A percentile compares a stretch with the other conserved stretches of the same genome.
Evolutionary conservation across 2,888 invertebrate genomes (phyloP).

Genomic region (Penaeus monodon): DNA sequence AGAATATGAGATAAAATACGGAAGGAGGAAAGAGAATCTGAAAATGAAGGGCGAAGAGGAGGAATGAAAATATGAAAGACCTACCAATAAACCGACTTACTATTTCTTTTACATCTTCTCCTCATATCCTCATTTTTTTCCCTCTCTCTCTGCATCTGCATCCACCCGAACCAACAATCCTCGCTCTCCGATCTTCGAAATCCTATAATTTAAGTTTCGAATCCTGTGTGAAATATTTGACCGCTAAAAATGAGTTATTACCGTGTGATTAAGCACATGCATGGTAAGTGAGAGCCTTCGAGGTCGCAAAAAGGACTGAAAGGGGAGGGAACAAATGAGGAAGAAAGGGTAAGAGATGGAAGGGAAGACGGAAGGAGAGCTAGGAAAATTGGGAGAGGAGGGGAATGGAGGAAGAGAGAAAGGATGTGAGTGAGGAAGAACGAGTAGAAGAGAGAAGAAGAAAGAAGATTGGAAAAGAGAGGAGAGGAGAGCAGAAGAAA

Average conservation of each 20-base stretch:
- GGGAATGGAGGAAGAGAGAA: background rate
- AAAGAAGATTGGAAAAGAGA: no score
- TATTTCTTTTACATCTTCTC: background rate
- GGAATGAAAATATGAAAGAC: background rate
- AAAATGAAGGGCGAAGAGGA: background rate
- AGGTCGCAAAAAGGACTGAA: background rate
- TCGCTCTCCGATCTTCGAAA: background rate
- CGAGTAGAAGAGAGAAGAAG: no score
- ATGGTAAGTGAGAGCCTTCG: no score
- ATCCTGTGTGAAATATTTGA: no score
- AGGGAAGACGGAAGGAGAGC: background rate
- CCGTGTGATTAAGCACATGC: no score
- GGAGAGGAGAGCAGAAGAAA: no score
- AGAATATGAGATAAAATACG: background rate
- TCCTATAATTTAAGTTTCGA: background rate
- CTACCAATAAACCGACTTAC: background rate
- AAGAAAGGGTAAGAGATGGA: background rate
- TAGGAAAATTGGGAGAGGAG: background rate
- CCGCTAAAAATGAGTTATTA: no score
- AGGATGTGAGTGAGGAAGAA: background rate
- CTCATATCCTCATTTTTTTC: background rate
- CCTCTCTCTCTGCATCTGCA: background rate
- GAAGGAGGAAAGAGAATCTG: background rate
- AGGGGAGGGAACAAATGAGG: background rate
- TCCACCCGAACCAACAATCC: background rate